A percentile compares a stretch with the other conserved stretches of the same genome.
These are phyloP conservation scores for Pterobdella sp. DNA, from an alignment of 2,888 invertebrate species.

Conservation along the genomic window DNA sequence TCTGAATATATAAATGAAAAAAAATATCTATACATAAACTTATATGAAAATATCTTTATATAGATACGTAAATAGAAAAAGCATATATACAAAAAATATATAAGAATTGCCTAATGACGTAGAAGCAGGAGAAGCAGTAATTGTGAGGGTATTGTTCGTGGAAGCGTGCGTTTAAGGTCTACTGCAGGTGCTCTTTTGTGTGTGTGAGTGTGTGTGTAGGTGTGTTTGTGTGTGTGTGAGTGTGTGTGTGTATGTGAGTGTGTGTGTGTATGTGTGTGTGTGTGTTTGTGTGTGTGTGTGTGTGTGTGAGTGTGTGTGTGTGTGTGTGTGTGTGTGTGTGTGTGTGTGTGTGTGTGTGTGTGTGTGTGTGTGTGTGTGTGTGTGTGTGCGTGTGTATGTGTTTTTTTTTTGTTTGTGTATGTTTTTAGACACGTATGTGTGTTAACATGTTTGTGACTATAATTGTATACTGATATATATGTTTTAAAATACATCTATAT, in stretches of 20 bases:
- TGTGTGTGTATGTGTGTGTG: slow-evolving; percentile 15
- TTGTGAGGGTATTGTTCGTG: slow-evolving; percentile 2
- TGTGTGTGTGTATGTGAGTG: slow-evolving; percentile 13
- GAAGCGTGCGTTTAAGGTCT: not conserved
- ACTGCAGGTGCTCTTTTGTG: slow-evolving; percentile 14
- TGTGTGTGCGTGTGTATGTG: slow-evolving; percentile 11
- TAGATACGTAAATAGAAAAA: too few relatives aligned
- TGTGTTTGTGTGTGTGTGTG: slow-evolving; percentile 14
- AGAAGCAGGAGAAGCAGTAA: not conserved
- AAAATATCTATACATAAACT: too few relatives aligned
- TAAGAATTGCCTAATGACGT: not conserved
- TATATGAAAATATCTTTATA: too few relatives aligned
- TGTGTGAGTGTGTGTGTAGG: slow-evolving; percentile 11
- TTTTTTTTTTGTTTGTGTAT: not conserved
- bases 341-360: slow-evolving; percentile 16
- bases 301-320: slow-evolving; percentile 15
- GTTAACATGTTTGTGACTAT: not conserved
- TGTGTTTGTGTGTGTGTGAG: slow-evolving; percentile 13
- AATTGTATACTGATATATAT: not conserved
- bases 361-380: slow-evolving; percentile 16
- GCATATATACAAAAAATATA: too few relatives aligned
- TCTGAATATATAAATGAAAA: too few relatives aligned
- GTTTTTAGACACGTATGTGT: not conserved
- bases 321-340: slow-evolving; percentile 16
- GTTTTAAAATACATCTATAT: not conserved